Evolutionary conservation across 2,888 invertebrate genomes (phyloP).

Genomic region (Lepidochrysops patricia): DNA sequence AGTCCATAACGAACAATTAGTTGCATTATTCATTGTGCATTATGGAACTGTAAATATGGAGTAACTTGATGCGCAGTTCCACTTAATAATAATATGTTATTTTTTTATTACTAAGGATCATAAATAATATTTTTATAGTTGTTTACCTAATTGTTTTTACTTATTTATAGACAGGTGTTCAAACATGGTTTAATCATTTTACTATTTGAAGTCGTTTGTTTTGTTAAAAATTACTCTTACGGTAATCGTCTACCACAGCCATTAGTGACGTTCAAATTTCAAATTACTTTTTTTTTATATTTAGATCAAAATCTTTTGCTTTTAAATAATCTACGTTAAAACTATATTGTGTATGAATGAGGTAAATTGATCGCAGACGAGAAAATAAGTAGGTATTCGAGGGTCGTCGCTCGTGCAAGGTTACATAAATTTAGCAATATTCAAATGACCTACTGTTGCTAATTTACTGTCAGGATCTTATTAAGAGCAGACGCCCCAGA

Average conservation of each 20-base stretch:
- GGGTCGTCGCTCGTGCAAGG: background rate
- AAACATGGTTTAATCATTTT: background rate
- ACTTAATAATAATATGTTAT: background rate
- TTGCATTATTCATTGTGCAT: constrained; percentile 12
- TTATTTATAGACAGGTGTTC: too few species aligned
- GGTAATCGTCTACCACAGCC: too few species aligned
- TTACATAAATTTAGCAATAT: background rate
- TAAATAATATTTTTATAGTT: background rate
- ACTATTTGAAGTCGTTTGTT: background rate
- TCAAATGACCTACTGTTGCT: background rate
- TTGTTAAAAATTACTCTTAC: too few species aligned
- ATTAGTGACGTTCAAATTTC: too few species aligned
- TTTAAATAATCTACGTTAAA: too few species aligned
- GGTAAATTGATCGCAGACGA: background rate
- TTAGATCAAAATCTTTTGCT: too few species aligned
- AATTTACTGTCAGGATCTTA: background rate
- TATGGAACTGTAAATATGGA: background rate
- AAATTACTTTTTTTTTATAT: too few species aligned
- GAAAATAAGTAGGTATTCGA: background rate
- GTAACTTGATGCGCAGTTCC: background rate
- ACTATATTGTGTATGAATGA: background rate
- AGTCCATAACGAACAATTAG: constrained; percentile 4
- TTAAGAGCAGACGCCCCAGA: background rate
- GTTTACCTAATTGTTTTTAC: background rate
- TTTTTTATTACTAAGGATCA: background rate